Percentiles rank a stretch among this genome's conserved stretches.
Evolutionary conservation across 2,888 invertebrate species (phyloP).

Genomic region (Dorcus parallelipipedus): DNA sequence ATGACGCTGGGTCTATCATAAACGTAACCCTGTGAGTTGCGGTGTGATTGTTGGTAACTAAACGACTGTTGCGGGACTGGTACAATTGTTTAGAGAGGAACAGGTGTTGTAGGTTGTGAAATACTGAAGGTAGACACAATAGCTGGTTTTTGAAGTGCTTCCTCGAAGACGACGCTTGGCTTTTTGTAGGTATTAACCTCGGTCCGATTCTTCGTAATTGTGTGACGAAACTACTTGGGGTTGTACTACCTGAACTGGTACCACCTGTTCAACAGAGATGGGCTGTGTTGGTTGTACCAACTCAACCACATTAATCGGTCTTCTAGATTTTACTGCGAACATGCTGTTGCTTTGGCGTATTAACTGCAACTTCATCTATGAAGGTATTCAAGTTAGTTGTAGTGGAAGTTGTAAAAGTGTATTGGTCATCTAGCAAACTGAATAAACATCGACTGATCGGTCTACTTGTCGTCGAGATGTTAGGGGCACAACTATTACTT

Average conservation of each 20-base stretch:
- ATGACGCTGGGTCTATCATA: constrained; percentile 35
- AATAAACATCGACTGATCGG: constrained; percentile 33
- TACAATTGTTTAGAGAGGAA: no score
- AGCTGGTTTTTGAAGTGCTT: no score
- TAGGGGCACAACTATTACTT: not conserved
- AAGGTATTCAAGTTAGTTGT: constrained; percentile 7
- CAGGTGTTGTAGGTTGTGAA: no score
- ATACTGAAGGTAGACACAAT: no score
- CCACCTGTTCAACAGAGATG: no score
- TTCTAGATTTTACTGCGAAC: not conserved
- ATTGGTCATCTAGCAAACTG: constrained; percentile 31
- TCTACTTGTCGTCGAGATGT: constrained; percentile 16
- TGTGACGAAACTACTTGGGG: no score
- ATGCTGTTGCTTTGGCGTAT: not conserved
- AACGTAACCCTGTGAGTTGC: constrained; percentile 30
- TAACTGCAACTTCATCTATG: constrained; percentile 1
- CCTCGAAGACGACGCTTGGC: not conserved
- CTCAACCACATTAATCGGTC: not conserved
- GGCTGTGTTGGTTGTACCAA: no score
- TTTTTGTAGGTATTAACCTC: constrained; percentile 33
- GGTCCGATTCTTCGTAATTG: no score
- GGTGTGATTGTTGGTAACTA: no score
- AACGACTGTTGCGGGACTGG: no score
- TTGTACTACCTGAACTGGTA: no score
- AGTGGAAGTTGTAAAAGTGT: constrained; percentile 20